Conservation (phyloP, 2,113 vertebrate species). For the Anolis sagrei region DNA sequence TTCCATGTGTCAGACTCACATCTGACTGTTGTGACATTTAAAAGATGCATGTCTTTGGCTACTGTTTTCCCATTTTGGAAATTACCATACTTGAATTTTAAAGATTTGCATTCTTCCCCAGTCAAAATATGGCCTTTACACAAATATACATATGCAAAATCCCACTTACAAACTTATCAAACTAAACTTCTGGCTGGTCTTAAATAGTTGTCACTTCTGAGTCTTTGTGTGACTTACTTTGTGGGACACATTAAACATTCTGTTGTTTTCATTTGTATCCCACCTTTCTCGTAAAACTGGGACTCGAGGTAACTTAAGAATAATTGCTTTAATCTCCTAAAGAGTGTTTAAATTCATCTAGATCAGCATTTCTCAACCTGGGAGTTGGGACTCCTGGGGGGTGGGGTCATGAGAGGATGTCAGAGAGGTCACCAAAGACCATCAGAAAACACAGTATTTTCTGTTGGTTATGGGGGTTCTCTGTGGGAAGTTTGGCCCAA, state of each 20-base stretch:
- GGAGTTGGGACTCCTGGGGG: no score
- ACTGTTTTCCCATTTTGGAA: background rate
- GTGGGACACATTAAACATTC: background rate
- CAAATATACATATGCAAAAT: background rate
- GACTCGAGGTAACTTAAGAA: no score
- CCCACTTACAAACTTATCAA: background rate
- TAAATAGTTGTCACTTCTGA: background rate
- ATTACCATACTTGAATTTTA: constrained; percentile 10
- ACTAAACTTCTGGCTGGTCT: background rate
- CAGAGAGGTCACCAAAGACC: no score
- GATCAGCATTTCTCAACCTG: no score
- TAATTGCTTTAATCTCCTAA: background rate
- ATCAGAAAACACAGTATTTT: no score
- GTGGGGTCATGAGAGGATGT: no score
- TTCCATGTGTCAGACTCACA: constrained; percentile 11
- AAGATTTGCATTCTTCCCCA: background rate
- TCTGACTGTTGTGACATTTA: constrained; percentile 27
- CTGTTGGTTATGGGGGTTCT: no score
- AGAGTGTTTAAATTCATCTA: no score
- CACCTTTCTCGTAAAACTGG: no score
- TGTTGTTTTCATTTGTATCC: no score
- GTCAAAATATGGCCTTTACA: background rate
- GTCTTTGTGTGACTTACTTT: background rate
- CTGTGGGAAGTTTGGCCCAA: no score
- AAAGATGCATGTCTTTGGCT: constrained; percentile 18